Conservation (phyloP, 2,888 invertebrate species). For the Pristionchus maxplancki region DNA sequence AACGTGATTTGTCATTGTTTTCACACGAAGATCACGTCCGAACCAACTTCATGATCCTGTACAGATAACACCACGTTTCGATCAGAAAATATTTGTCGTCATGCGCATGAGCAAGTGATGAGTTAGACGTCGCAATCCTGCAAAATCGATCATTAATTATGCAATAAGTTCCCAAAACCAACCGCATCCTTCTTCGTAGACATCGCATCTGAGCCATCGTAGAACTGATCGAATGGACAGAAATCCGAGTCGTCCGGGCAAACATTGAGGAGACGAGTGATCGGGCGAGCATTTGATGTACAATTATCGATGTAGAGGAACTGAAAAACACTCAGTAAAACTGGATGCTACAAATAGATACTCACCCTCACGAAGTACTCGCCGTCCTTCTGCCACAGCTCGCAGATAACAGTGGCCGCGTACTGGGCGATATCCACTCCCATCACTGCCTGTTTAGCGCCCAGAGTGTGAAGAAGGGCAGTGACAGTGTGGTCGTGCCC, state of each 20-base stretch:
- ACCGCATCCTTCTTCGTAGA: slow-evolving; percentile 36
- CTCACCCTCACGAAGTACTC: slow-evolving; percentile 25
- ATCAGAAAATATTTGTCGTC: background rate
- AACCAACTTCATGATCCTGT: background rate
- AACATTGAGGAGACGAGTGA: background rate
- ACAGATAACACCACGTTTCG: background rate
- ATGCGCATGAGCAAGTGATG: background rate
- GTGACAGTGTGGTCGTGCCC: slow-evolving; percentile 44
- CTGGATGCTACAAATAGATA: background rate
- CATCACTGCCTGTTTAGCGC: slow-evolving; percentile 29
- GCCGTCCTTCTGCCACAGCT: slow-evolving; percentile 35
- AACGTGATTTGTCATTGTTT: too few species aligned
- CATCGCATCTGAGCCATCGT: background rate
- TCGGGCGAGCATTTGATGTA: background rate
- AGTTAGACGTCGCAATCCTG: background rate
- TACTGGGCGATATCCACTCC: slow-evolving; percentile 39
- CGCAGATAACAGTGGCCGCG: slow-evolving; percentile 9
- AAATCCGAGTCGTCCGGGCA: background rate
- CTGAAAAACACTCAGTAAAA: background rate
- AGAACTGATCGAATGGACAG: background rate
- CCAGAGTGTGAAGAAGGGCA: slow-evolving; percentile 27
- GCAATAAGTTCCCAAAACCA: background rate
- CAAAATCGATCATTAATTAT: background rate
- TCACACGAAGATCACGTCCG: background rate
- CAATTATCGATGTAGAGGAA: slow-evolving; percentile 39